These are phyloP conservation scores for Mormoops blainvillei DNA, from an alignment of 2,113 vertebrate genomes.

Conservation along the genomic window DNA sequence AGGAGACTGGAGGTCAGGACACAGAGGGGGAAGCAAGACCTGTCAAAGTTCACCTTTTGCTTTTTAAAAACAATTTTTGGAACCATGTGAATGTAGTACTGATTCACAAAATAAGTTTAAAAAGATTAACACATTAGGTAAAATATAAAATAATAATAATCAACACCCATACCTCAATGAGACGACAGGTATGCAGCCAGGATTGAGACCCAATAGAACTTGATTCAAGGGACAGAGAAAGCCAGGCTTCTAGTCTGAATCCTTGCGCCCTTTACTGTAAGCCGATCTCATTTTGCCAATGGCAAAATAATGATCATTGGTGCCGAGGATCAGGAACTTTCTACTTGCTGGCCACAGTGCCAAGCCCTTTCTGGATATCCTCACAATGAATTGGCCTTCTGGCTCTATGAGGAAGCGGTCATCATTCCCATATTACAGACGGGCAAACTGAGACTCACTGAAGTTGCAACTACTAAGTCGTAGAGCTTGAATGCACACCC, in stretches of 20 bases:
- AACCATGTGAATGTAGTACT: neutral
- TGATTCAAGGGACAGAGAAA: neutral
- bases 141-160: neutral
- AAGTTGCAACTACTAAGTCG: neutral
- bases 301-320: neutral
- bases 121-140: neutral
- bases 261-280: neutral
- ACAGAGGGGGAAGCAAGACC: neutral
- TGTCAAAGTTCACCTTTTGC: neutral
- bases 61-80: neutral
- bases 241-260: neutral
- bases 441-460: neutral
- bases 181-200: neutral
- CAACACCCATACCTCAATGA: neutral
- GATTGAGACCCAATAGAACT: neutral
- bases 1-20: no score
- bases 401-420: neutral
- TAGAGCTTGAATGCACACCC: neutral
- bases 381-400: neutral
- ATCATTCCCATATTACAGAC: neutral
- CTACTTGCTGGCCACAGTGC: neutral
- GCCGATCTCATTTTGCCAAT: neutral
- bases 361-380: neutral
- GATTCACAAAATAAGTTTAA: neutral
- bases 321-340: neutral